Evolutionary conservation across 53 echinoderm and acorn worm genomes (phyloP).

Genomic region (Holothuria leucospilota): DNA sequence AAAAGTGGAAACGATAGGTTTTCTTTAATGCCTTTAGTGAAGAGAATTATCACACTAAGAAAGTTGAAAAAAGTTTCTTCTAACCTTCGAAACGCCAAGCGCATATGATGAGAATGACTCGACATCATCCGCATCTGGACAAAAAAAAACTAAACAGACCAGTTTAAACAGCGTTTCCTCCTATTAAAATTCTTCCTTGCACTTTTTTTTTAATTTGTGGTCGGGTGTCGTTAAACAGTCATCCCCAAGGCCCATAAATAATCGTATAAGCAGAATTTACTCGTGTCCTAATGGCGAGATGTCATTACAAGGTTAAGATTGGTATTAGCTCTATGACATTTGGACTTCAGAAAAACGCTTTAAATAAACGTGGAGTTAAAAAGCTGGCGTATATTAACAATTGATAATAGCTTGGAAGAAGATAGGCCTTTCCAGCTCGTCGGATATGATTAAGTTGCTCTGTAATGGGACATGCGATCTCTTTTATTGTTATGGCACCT

Average conservation of each 20-base stretch:
- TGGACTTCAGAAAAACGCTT: conserved; percentile 10
- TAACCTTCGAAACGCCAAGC: too few relatives aligned
- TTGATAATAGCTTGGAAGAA: conserved; percentile 15
- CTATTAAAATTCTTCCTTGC: too few relatives aligned
- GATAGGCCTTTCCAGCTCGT: conserved; percentile 17
- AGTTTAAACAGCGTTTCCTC: too few relatives aligned
- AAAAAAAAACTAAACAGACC: too few relatives aligned
- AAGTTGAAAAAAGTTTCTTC: too few relatives aligned
- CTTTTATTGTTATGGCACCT: conserved; percentile 47
- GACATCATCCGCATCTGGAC: too few relatives aligned
- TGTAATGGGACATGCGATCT: conserved; percentile 38
- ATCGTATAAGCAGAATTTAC: conserved; percentile 7
- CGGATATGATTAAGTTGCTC: conserved; percentile 31
- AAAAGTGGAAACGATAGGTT: too few relatives aligned
- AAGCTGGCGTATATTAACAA: conserved; percentile 18
- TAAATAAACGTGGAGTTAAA: conserved; percentile 4
- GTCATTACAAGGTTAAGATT: conserved; percentile 16
- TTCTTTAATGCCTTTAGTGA: too few relatives aligned
- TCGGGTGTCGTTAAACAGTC: conserved; percentile 24
- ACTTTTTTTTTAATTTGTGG: conserved; percentile 33
- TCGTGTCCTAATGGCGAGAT: conserved; percentile 4
- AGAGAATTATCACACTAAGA: too few relatives aligned
- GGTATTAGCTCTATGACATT: conserved; percentile 7
- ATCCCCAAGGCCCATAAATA: conserved; percentile 5
- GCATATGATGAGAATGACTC: too few relatives aligned